Evolutionary conservation across 2,113 vertebrate species (phyloP).

Genomic region (Corythornis vintsioides): DNA sequence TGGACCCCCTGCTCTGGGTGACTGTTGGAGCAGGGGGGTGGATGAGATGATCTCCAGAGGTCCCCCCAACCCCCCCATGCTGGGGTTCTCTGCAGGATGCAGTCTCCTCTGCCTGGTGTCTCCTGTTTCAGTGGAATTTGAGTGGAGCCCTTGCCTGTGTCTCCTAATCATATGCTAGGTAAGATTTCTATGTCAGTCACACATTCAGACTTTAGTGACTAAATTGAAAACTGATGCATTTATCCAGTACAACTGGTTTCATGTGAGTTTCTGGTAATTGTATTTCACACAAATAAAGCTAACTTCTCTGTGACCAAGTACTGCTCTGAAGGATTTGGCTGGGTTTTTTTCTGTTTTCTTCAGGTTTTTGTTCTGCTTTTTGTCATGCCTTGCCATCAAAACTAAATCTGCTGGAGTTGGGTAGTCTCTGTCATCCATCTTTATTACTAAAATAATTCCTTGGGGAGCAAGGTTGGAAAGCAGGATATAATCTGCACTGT

Average conservation of each 20-base stretch:
- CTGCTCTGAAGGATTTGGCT: background rate
- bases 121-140: background rate
- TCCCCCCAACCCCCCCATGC: background rate
- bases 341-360: background rate
- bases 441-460: background rate
- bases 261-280: slow-evolving; percentile 43
- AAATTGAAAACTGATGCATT: slow-evolving; percentile 50
- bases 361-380: background rate
- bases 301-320: slow-evolving; percentile 30
- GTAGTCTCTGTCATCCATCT: background rate
- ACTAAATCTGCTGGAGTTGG: background rate
- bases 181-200: slow-evolving; percentile 8
- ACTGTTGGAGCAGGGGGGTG: background rate
- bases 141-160: background rate
- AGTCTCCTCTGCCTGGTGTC: background rate
- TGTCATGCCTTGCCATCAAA: background rate
- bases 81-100: background rate
- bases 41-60: background rate
- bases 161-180: background rate
- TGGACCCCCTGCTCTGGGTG: background rate
- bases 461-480: background rate
- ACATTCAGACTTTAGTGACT: background rate
- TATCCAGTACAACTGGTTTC: slow-evolving; percentile 39
- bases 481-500: background rate
- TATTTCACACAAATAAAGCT: slow-evolving; percentile 50